Conservation (phyloP, 2,113 vertebrate genomes). For the Cyanoliseus patagonus region DNA sequence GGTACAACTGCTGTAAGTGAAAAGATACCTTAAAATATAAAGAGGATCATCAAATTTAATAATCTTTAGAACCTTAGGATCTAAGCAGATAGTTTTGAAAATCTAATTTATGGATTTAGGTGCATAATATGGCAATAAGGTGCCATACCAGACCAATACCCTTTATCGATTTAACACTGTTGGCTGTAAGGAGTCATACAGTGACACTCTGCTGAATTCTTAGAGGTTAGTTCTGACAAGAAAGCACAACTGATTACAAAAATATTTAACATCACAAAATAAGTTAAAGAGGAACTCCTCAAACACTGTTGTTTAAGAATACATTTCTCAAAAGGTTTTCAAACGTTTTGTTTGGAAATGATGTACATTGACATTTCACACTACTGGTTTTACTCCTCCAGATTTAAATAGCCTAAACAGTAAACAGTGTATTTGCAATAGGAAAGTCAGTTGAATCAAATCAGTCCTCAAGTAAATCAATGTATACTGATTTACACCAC, state of each 20-base stretch:
- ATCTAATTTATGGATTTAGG: neutral
- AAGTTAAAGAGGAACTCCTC: neutral
- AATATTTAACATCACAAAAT: neutral
- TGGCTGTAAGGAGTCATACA: fast-evolving
- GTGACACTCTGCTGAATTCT: neutral
- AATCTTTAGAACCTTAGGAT: neutral
- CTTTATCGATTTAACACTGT: neutral
- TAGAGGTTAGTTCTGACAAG: neutral
- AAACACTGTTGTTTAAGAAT: neutral
- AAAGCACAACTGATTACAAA: neutral
- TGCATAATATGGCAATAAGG: neutral
- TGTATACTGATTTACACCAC: constrained; percentile 6
- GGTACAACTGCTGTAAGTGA: neutral
- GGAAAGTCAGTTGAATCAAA: constrained; percentile 41
- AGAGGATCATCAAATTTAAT: neutral
- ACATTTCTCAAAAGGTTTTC: neutral
- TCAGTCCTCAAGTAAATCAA: neutral
- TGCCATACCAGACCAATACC: neutral
- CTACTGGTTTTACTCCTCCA: neutral
- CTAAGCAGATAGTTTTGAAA: neutral
- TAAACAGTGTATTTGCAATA: neutral
- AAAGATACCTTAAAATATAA: neutral
- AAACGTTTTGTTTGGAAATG: neutral
- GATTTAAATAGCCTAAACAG: neutral
- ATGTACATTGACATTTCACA: neutral